Conservation (phyloP, 2,888 invertebrate species). For the Catocala fraxini region DNA sequence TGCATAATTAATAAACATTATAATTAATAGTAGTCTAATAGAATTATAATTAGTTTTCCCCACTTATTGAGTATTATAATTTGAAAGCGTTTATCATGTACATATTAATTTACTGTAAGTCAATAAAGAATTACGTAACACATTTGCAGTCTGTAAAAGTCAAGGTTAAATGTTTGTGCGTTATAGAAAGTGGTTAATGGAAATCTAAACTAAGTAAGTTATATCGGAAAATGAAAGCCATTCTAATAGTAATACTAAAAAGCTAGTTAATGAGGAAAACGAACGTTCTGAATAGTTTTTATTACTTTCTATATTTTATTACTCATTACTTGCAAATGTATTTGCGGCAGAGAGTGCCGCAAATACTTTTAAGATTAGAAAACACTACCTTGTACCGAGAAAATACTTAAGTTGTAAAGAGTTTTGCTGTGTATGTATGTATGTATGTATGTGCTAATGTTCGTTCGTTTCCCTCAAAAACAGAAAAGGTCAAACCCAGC, state of each 20-base stretch:
- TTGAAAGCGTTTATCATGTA: constrained; percentile 38
- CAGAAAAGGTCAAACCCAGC: constrained; percentile 69
- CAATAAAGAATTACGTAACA: constrained; percentile 34
- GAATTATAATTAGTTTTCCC: constrained; percentile 47
- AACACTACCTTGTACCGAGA: background rate
- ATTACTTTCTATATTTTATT: background rate
- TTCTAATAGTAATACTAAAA: constrained; percentile 73
- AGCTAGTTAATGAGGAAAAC: constrained; percentile 62
- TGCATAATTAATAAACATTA: constrained; percentile 36
- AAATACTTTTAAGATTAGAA: background rate
- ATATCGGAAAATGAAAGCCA: constrained; percentile 65
- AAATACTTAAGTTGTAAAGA: background rate
- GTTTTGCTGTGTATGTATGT: background rate
- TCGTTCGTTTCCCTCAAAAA: constrained; percentile 47
- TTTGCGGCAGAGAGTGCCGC: background rate
- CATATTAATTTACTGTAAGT: constrained; percentile 33
- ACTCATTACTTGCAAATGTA: too few species aligned
- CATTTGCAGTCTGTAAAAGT: constrained; percentile 34
- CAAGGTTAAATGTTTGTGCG: constrained; percentile 42
- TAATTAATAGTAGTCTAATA: constrained; percentile 27
- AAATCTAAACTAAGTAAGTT: constrained; percentile 62
- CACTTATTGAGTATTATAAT: constrained; percentile 34
- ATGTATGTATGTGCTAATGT: background rate
- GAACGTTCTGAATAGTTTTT: constrained; percentile 7
- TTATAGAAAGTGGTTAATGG: constrained; percentile 59